A percentile compares a stretch with the other conserved stretches of the same genome.
Evolutionary conservation across 2,113 vertebrate genomes (phyloP).

Genomic region (Leucosticte australis): DNA sequence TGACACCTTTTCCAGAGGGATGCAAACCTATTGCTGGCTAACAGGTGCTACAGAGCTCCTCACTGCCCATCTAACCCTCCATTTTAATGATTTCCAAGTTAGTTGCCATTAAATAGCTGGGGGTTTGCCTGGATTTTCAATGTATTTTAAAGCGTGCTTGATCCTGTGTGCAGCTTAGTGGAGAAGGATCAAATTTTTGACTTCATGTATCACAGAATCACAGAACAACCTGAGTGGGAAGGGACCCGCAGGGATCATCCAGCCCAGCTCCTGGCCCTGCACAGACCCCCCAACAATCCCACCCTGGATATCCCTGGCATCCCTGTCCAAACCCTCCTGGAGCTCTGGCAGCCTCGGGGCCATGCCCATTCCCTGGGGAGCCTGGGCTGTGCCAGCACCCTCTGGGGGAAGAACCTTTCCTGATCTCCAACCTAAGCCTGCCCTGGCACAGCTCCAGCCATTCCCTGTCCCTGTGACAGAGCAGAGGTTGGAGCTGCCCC

Average conservation of each 20-base stretch:
- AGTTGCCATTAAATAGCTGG: neutral
- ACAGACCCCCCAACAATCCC: neutral
- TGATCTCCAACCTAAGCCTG: rapidly evolving
- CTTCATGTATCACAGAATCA: neutral
- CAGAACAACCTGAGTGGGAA: neutral
- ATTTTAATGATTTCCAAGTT: neutral
- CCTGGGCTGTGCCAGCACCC: neutral
- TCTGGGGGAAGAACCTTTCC: neutral
- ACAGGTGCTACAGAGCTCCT: neutral
- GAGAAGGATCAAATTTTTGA: neutral
- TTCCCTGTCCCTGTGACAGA: neutral
- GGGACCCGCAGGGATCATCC: neutral
- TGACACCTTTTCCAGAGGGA: neutral
- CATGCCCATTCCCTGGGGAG: neutral
- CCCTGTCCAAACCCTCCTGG: rapidly evolving
- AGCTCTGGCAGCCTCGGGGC: neutral
- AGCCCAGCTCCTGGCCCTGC: rapidly evolving
- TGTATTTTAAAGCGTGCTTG: rapidly evolving
- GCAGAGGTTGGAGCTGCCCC: neutral
- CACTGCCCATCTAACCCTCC: too few relatives aligned
- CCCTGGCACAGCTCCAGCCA: rapidly evolving
- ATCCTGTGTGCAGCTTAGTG: neutral
- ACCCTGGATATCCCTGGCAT: rapidly evolving
- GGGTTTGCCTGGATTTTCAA: neutral
- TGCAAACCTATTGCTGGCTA: neutral